These are phyloP conservation scores for Ciconia stormi DNA, from an alignment of 2,113 vertebrate species.

Conservation along the genomic window DNA sequence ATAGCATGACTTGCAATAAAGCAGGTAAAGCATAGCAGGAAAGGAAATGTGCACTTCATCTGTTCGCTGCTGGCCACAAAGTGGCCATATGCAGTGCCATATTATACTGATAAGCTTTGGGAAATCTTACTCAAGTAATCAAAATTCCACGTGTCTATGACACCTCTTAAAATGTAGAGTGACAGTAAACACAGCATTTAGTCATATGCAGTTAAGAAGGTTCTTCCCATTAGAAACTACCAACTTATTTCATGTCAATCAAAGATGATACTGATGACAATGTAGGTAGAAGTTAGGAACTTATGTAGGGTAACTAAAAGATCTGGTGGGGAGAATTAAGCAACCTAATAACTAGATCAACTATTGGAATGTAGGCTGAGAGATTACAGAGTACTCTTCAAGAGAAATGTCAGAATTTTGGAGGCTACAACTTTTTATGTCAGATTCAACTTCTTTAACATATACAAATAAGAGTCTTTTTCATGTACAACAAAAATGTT, in stretches of 20 bases:
- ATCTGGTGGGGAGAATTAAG: neutral
- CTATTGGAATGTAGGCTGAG: neutral
- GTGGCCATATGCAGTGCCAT: neutral
- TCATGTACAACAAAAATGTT: neutral
- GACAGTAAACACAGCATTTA: neutral
- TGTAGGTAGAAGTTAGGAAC: neutral
- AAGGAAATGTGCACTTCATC: neutral
- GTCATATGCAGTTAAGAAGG: neutral
- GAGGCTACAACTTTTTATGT: neutral
- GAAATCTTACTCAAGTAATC: neutral
- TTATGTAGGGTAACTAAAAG: neutral
- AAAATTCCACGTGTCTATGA: neutral
- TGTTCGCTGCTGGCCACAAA: neutral
- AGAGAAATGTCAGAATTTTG: neutral
- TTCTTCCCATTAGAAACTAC: neutral
- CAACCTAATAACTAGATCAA: neutral
- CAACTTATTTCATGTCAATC: neutral
- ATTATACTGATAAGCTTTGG: neutral
- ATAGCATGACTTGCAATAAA: fast-evolving
- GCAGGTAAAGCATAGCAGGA: neutral
- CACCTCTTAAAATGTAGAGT: neutral
- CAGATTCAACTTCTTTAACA: neutral
- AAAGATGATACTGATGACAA: neutral
- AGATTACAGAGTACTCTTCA: neutral
- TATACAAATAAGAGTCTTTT: neutral